Evolutionary conservation across 2,797 vertebrate genomes (phyloP).

Genomic region (Psittacula derbiana): DNA sequence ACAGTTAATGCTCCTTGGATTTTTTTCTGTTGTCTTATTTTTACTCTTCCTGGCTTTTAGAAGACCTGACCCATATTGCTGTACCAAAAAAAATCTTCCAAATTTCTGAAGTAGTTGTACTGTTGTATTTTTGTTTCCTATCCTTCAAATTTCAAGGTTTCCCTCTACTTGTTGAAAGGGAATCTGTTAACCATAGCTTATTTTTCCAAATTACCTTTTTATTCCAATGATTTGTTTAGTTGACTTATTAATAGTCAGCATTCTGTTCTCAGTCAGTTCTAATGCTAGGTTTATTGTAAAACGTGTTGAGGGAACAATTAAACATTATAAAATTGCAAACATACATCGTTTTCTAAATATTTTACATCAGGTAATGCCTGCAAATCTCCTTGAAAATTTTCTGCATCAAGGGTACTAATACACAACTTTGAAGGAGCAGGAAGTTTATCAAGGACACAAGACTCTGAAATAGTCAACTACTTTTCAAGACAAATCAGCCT

Average conservation of each 20-base stretch:
- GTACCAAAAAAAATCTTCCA: not conserved
- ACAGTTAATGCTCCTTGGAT: not conserved
- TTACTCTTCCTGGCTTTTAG: not conserved
- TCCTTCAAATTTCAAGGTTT: not conserved
- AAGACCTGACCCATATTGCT: not conserved
- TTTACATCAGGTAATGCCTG: not conserved
- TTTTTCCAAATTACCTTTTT: not conserved
- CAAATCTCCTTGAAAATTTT: constrained; percentile 1
- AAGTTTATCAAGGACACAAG: not conserved
- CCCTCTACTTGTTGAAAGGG: not conserved
- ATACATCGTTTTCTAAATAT: not conserved
- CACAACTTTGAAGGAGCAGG: not conserved
- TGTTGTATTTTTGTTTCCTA: not conserved
- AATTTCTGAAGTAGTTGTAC: not conserved
- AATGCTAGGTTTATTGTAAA: not conserved
- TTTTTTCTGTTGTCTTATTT: not conserved
- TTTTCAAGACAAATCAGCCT: not conserved
- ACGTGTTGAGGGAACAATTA: not conserved
- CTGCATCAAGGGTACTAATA: not conserved
- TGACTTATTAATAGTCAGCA: not conserved
- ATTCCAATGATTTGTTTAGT: not conserved
- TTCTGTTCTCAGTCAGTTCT: not conserved
- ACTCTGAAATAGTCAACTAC: not conserved
- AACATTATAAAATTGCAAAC: not conserved
- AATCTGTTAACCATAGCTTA: not conserved